These are phyloP conservation scores for Tipula vernalis DNA, from an alignment of 2,888 invertebrate genomes.

Conservation along the genomic window DNA sequence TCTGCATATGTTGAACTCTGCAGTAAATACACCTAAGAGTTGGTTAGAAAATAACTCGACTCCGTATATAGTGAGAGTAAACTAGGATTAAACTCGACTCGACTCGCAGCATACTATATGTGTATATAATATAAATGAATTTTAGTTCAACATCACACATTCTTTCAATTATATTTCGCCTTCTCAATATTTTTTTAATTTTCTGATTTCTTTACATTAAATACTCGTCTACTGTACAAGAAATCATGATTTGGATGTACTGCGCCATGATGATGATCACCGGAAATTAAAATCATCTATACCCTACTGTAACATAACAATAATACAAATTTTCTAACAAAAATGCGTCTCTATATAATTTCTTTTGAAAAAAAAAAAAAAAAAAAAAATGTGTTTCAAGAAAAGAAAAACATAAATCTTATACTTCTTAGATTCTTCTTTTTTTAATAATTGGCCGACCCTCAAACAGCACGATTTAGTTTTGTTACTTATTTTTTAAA, in stretches of 20 bases:
- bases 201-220: neutral
- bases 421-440: neutral
- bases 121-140: neutral
- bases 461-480: conserved; percentile 6
- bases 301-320: neutral
- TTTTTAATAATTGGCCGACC: conserved; percentile 5
- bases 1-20: no score
- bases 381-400: neutral
- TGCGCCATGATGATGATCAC: neutral
- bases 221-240: neutral
- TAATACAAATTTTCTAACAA: neutral
- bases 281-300: neutral
- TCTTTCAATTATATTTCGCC: neutral
- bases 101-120: no score
- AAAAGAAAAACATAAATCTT: neutral
- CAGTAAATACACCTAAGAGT: no score
- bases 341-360: neutral
- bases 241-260: neutral
- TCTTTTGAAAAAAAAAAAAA: neutral
- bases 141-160: neutral
- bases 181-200: neutral
- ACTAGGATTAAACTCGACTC: no score
- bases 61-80: no score
- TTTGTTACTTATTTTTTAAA: neutral
- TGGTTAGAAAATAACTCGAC: no score